Evolutionary conservation across 2,888 invertebrate species (phyloP), one percentile per base, ranked within the genome.

Genomic region (Eurytoma californica): DNA sequence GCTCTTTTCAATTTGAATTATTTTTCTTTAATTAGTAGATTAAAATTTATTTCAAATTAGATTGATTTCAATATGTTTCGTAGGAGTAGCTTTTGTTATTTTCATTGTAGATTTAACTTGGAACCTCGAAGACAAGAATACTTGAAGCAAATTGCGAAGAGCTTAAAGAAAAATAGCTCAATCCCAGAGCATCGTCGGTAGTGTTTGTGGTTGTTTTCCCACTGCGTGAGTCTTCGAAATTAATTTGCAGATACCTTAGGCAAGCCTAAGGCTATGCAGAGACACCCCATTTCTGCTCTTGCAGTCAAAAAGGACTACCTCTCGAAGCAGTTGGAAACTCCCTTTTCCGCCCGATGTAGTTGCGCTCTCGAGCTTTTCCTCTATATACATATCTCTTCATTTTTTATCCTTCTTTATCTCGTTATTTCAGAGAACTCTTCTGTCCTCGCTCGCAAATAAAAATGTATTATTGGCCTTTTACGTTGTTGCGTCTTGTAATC

Each of bases 181-280:
- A 39, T 39, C 39, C 3, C 39, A 4, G 39, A 7, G 7, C 39
- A 1, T 0, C 7, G 39, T 3, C 28, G 28, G 49, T 18, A 16
- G 39, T 53, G 39, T 61, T 75, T 68, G 49, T 47, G 55, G 60
- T n/a, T 66, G 39, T 69, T 61, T 76, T 76, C 60, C 39, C 39
- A 3, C 60, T n/a, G 12, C 7, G 70, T 24, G 28, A 55, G 51
- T n/a, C 61, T 70, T 28, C 20, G 86, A 86, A 88, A 88, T 89
- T 88, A 89, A 88, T 88, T 89, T 85, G 84, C 86, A 87, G 87
- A 88, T 86, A 85, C 86, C 85, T 86, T 86, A 87, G 86, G 86
- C 85, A 86, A 84, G 85, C 84, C 81, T 69, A 72, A 82, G 80
- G 83, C 83, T 84, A 78, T 77, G 80, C 82, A 28, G 66, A 47